A percentile compares a stretch with the other conserved stretches of the same genome.
Conservation (phyloP, 1,140 invertebrate genomes). For the Colletes gigas region DNA sequence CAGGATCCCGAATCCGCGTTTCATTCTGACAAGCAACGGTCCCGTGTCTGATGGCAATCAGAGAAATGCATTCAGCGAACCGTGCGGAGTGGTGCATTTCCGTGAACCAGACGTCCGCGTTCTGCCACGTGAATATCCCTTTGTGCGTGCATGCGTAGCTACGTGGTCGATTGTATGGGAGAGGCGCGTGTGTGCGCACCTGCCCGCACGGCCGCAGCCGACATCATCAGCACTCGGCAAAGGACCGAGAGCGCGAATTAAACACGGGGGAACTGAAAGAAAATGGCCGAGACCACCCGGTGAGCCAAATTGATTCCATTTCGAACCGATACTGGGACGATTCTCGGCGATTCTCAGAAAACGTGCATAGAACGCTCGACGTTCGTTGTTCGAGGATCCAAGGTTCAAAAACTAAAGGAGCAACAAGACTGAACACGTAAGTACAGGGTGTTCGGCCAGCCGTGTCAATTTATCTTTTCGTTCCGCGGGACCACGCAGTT, state of each 20-base stretch:
- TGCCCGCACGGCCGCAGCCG: not conserved
- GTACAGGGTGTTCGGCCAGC: no score
- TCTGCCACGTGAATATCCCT: constrained; percentile 27
- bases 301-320: not conserved
- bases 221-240: constrained; percentile 4
- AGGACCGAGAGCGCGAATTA: constrained; percentile 16
- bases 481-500: not conserved
- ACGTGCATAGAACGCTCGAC: not conserved
- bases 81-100: constrained; percentile 31
- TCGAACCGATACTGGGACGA: not conserved
- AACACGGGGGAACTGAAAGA: constrained; percentile 1
- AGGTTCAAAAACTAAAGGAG: no score
- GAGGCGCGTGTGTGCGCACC: not conserved
- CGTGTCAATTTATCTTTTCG: not conserved
- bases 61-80: constrained; percentile 41
- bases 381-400: no score
- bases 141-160: constrained; percentile 38
- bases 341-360: not conserved
- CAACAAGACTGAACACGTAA: no score
- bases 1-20: constrained; percentile 12
- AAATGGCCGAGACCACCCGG: not conserved
- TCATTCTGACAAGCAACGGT: constrained; percentile 26
- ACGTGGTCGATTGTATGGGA: not conserved
- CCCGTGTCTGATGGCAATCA: constrained; percentile 38
- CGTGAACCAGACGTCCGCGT: constrained; percentile 7